phyloP scores from a whole-genome alignment of 2,888 invertebrate species.

The Morinoia aosen region DNA sequence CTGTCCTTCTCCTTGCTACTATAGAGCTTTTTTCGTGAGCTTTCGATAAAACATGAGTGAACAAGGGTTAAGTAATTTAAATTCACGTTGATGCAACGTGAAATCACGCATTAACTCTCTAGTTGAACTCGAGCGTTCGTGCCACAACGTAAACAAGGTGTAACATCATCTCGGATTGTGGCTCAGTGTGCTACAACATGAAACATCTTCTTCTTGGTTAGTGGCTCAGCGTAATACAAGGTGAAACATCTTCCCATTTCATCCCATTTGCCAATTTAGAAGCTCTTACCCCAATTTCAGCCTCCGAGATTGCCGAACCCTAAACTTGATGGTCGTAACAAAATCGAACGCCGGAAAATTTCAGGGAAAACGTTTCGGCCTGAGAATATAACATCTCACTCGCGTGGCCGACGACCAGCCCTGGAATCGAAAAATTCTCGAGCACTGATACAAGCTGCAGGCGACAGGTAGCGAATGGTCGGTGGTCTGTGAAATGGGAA shows the following conservation, averaged over 20 bases:
- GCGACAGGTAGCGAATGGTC: background rate
- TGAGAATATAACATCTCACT: conserved; percentile 1
- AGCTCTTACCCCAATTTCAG: background rate
- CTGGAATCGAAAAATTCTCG: background rate
- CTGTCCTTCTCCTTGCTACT: no score
- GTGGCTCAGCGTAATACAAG: no score
- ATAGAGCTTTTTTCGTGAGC: no score
- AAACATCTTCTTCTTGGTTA: no score
- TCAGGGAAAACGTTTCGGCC: background rate
- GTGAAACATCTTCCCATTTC: background rate
- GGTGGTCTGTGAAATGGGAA: conserved; percentile 4
- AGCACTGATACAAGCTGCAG: background rate
- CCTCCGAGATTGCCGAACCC: background rate
- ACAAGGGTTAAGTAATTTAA: no score
- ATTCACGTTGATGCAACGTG: no score
- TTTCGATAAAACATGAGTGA: no score
- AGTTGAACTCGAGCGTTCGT: no score
- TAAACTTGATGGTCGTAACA: background rate
- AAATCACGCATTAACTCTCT: no score
- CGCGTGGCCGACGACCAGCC: background rate
- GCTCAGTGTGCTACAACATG: no score
- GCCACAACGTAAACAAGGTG: no score
- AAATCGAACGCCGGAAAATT: background rate
- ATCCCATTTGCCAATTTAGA: background rate
- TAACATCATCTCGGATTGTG: no score